Conservation (phyloP, 2,888 invertebrate genomes). For the Leucophenga maculata region DNA sequence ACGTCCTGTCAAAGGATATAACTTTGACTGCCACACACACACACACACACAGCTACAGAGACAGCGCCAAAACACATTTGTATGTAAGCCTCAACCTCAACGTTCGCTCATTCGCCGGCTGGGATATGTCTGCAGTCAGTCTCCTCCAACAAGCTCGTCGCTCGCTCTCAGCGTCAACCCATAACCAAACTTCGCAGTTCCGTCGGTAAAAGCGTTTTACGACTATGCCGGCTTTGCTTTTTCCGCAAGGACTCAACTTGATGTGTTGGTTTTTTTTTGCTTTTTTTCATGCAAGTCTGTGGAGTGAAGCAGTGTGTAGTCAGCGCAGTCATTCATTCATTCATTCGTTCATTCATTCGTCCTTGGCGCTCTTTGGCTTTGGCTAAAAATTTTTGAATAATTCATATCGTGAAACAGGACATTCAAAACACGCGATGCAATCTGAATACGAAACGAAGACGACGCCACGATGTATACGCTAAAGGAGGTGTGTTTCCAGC, state of each 20-base stretch:
- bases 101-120: conserved; percentile 16
- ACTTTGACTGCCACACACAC: conserved; percentile 60
- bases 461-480: conserved; percentile 33
- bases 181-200: conserved; percentile 5
- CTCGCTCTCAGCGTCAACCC: conserved; percentile 23
- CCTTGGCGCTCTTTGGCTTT: conserved; percentile 61
- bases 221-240: not conserved
- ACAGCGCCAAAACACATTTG: conserved; percentile 55
- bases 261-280: conserved; percentile 42
- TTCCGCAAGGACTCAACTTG: conserved; percentile 1
- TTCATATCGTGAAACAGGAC: conserved; percentile 72
- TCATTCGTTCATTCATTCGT: conserved; percentile 60
- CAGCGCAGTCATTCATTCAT: not conserved
- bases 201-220: conserved; percentile 20
- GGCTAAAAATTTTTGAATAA: conserved; percentile 69
- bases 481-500: conserved; percentile 29
- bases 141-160: not conserved
- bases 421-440: conserved; percentile 72
- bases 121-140: conserved; percentile 19
- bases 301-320: conserved; percentile 54
- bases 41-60: conserved; percentile 32
- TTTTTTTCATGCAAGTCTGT: conserved; percentile 41
- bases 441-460: conserved; percentile 67
- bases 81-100: conserved; percentile 52
- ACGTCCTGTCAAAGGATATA: conserved; percentile 69